Conservation (phyloP, 2,888 invertebrate genomes). For the Heliconius sara region DNA sequence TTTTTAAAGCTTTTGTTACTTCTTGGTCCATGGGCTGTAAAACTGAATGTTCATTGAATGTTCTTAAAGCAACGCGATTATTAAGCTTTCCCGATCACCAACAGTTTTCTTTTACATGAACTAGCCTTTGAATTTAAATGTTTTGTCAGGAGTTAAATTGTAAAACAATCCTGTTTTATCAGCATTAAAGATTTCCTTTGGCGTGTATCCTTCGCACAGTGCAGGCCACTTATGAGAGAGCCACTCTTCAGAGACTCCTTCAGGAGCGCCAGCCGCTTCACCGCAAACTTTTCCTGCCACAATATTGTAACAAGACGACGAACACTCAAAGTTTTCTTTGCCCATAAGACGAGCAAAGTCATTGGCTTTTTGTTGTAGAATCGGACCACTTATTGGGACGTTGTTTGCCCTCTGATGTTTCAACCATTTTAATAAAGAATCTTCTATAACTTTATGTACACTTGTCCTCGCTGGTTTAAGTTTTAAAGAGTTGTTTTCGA, state of each 20-base stretch:
- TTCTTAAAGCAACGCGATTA: constrained; percentile 48
- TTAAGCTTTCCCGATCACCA: constrained; percentile 43
- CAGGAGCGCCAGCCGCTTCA: constrained; percentile 56
- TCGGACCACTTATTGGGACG: constrained; percentile 36
- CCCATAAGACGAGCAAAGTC: too few species aligned
- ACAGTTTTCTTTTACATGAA: constrained; percentile 36
- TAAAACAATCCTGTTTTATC: too few species aligned
- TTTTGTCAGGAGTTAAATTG: too few species aligned
- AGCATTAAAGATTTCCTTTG: too few species aligned
- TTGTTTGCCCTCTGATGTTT: constrained; percentile 46
- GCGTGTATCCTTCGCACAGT: constrained; percentile 28
- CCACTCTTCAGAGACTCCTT: constrained; percentile 48
- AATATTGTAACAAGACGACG: too few species aligned
- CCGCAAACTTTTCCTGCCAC: constrained; percentile 45
- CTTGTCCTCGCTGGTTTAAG: constrained; percentile 47
- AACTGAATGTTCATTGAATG: constrained; percentile 6
- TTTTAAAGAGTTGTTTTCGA: constrained; percentile 49
- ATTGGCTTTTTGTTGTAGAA: too few species aligned
- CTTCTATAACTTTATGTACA: background rate
- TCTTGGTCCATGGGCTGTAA: too few species aligned
- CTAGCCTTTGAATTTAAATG: constrained; percentile 21
- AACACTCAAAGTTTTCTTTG: constrained; percentile 25
- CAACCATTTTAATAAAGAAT: constrained; percentile 47
- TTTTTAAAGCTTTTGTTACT: too few species aligned
- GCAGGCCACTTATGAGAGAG: constrained; percentile 45